A percentile compares a stretch with the other conserved stretches of the same genome.
These are phyloP conservation scores for Ptychochromis oligacanthus DNA, from an alignment of 2,113 vertebrate species.

Conservation along the genomic window DNA sequence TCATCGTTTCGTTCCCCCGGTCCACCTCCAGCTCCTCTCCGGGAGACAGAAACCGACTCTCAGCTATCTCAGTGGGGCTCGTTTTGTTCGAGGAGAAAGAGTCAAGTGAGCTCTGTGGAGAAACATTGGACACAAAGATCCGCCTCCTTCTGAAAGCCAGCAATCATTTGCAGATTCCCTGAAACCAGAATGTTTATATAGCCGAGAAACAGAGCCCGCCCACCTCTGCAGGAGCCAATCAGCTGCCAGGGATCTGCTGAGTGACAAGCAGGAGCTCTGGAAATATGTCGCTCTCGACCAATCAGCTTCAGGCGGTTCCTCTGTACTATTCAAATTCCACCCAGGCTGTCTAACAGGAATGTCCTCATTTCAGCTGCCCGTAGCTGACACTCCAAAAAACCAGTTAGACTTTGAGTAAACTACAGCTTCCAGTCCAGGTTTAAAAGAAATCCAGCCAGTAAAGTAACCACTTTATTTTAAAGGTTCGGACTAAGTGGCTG, in stretches of 20 bases:
- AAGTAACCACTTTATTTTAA: not conserved
- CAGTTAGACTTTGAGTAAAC: not conserved
- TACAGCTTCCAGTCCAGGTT: not conserved
- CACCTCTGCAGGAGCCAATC: conserved; percentile 65
- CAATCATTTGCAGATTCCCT: conserved; percentile 80
- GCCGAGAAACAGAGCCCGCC: conserved; percentile 60
- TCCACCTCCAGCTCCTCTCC: conserved; percentile 22
- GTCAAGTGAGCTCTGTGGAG: conserved; percentile 71
- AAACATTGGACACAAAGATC: conserved; percentile 70
- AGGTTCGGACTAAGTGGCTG: not conserved
- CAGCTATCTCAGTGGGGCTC: conserved; percentile 50
- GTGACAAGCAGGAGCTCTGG: conserved; percentile 73
- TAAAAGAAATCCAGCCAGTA: not conserved
- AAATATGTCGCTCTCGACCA: conserved; percentile 72
- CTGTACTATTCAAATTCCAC: conserved; percentile 82
- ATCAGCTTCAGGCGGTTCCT: conserved; percentile 83
- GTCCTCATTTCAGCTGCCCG: conserved; percentile 70
- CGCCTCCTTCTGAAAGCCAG: conserved; percentile 63
- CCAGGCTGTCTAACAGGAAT: conserved; percentile 80
- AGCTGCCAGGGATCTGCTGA: conserved; percentile 49
- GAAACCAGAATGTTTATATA: conserved; percentile 79
- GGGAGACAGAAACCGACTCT: conserved; percentile 47
- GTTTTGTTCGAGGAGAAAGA: conserved; percentile 60
- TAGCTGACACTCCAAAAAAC: conserved; percentile 13
- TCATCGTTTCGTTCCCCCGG: conserved; percentile 54